Percentiles rank a stretch among this genome's conserved stretches.
Conservation (phyloP, 2,888 invertebrate species). For the Drosophila prolongata region DNA sequence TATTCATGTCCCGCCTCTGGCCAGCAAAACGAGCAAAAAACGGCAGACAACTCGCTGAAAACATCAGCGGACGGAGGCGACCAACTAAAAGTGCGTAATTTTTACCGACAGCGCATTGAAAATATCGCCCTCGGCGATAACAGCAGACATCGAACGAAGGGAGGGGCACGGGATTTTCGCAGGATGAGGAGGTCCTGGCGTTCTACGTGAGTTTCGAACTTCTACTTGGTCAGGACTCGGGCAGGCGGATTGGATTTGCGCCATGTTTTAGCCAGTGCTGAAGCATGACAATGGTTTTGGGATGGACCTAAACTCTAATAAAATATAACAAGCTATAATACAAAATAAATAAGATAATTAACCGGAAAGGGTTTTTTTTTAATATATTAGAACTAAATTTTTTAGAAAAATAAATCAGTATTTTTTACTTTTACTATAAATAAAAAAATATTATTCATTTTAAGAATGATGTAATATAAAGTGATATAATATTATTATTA, state of each 20-base stretch:
- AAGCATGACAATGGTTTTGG: constrained; percentile 21
- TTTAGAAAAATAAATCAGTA: no score
- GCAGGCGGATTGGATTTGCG: constrained; percentile 30
- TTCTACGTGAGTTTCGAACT: constrained; percentile 69
- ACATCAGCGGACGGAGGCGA: constrained; percentile 54
- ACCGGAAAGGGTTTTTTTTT: no score
- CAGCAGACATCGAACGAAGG: constrained; percentile 32
- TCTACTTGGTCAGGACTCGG: constrained; percentile 41
- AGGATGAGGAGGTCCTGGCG: constrained; percentile 9
- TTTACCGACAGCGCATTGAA: constrained; percentile 76
- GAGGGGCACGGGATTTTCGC: background rate
- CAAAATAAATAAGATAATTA: no score
- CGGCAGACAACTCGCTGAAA: constrained; percentile 51
- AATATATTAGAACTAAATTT: no score
- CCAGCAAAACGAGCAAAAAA: constrained; percentile 48
- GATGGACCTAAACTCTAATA: background rate
- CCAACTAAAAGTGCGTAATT: constrained; percentile 79
- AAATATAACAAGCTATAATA: background rate
- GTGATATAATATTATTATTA: background rate
- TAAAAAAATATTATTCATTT: no score
- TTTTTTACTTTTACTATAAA: no score
- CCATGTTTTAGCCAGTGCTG: constrained; percentile 27
- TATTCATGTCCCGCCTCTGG: constrained; percentile 76
- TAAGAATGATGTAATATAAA: background rate
- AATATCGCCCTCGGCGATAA: constrained; percentile 66